A percentile compares a stretch with the other conserved stretches of the same genome.
Conservation (phyloP, 2,888 invertebrate genomes). For the Apocheima hispidaria region DNA sequence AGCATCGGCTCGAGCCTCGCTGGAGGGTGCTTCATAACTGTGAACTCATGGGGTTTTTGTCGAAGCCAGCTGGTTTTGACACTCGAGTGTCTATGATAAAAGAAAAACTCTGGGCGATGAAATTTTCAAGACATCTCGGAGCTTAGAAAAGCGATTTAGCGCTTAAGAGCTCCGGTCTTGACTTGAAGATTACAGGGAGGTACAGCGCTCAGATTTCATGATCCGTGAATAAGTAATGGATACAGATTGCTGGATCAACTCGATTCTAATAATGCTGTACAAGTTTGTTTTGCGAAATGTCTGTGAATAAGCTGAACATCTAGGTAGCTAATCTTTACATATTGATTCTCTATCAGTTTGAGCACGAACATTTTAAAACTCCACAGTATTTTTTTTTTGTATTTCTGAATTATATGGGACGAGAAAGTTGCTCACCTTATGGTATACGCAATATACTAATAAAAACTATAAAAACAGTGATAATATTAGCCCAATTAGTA, state of each 20-base stretch:
- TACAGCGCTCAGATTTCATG: not conserved
- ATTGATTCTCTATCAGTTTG: too few species aligned
- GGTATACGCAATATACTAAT: too few species aligned
- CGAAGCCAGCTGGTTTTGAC: constrained; percentile 45
- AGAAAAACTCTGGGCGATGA: constrained; percentile 28
- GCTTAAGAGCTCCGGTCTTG: constrained; percentile 3
- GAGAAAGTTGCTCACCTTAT: too few species aligned
- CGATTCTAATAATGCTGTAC: not conserved
- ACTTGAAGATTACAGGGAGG: constrained; percentile 2
- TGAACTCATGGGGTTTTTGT: constrained; percentile 62
- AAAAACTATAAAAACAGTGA: too few species aligned
- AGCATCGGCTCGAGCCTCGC: constrained; percentile 41
- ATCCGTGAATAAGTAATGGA: constrained; percentile 4
- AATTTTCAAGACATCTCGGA: constrained; percentile 24
- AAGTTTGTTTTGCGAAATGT: not conserved
- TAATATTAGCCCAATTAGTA: too few species aligned
- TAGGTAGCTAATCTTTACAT: too few species aligned
- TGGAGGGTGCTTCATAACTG: constrained; percentile 59
- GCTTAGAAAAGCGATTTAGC: constrained; percentile 21
- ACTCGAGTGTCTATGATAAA: constrained; percentile 42
- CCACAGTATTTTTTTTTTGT: too few species aligned
- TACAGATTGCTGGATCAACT: not conserved
- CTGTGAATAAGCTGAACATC: too few species aligned
- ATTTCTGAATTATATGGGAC: too few species aligned
- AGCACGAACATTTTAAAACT: too few species aligned